phyloP scores from a whole-genome alignment of 2,797 vertebrate genomes.

The Sparidentex hasta region DNA sequence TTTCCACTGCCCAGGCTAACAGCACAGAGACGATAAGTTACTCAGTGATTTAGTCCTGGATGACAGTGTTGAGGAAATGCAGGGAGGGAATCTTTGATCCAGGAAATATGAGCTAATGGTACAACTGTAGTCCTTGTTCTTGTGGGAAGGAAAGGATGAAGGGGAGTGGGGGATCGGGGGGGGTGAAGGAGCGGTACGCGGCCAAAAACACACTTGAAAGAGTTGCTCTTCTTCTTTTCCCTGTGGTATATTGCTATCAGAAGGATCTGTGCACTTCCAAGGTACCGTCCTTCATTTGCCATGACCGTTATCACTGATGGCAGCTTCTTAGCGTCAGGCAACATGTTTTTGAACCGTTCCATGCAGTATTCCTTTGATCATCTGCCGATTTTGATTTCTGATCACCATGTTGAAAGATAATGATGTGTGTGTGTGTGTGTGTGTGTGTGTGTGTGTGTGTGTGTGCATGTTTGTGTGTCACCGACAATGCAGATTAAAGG shows the following conservation, averaged over 20 bases:
- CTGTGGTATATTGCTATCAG: constrained; percentile 38
- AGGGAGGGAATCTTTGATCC: constrained; percentile 33
- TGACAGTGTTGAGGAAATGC: constrained; percentile 5
- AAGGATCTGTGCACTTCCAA: constrained; percentile 58
- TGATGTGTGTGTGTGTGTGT: constrained; percentile 47
- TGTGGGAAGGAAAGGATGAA: not conserved
- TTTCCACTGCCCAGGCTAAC: not conserved
- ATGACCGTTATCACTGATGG: constrained; percentile 62
- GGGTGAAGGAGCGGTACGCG: not conserved
- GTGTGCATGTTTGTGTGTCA: constrained; percentile 19
- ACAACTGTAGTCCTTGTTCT: constrained; percentile 7
- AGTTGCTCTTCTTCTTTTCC: constrained; percentile 20
- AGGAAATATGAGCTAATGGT: constrained; percentile 29
- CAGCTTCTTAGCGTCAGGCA: constrained; percentile 53
- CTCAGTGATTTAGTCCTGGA: constrained; percentile 45
- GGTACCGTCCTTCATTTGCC: constrained; percentile 49
- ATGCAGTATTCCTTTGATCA: constrained; percentile 71
- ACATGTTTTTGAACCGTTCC: constrained; percentile 61
- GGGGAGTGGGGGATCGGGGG: not conserved
- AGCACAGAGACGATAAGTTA: constrained; percentile 33
- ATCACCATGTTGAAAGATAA: constrained; percentile 62
- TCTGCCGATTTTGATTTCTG: constrained; percentile 46
- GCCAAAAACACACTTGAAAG: constrained; percentile 61
- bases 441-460: constrained; percentile 27
- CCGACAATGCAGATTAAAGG: constrained; percentile 48